phyloP scores from a whole-genome alignment of 2,113 vertebrate species.

The Phasianus colchicus region DNA sequence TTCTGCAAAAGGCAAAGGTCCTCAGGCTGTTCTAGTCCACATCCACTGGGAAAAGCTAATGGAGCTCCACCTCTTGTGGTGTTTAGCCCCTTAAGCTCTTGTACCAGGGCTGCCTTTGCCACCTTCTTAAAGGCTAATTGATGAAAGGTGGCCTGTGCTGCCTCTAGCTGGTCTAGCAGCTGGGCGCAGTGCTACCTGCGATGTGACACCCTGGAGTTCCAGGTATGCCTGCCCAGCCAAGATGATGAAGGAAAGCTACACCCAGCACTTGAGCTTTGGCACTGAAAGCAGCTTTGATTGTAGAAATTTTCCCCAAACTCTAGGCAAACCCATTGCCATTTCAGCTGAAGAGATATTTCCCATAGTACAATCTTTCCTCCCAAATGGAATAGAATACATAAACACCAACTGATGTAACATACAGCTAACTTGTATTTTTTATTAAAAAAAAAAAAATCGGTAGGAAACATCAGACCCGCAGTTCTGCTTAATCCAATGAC shows the following conservation, averaged over 20 bases:
- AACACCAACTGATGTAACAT: not conserved
- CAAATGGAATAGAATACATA: not conserved
- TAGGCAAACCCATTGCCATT: not conserved
- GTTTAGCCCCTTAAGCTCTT: rapidly evolving
- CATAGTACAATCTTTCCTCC: not conserved
- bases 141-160: not conserved
- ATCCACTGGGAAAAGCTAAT: not conserved
- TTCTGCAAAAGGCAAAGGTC: not conserved
- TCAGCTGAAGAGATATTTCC: not conserved
- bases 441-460: not conserved
- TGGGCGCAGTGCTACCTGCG: rapidly evolving
- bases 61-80: not conserved
- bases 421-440: not conserved
- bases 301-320: not conserved
- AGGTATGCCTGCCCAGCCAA: not conserved
- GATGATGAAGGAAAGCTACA: not conserved
- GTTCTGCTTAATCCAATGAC: not conserved
- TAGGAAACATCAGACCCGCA: not conserved
- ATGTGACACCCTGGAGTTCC: not conserved
- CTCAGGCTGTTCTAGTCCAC: not conserved
- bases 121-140: not conserved
- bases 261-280: not conserved
- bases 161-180: not conserved
- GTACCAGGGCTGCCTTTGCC: not conserved
- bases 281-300: not conserved